Evolutionary conservation across 2,113 vertebrate genomes (phyloP), one percentile per base, ranked within the genome.

Genomic region (Etheostoma cragini): DNA sequence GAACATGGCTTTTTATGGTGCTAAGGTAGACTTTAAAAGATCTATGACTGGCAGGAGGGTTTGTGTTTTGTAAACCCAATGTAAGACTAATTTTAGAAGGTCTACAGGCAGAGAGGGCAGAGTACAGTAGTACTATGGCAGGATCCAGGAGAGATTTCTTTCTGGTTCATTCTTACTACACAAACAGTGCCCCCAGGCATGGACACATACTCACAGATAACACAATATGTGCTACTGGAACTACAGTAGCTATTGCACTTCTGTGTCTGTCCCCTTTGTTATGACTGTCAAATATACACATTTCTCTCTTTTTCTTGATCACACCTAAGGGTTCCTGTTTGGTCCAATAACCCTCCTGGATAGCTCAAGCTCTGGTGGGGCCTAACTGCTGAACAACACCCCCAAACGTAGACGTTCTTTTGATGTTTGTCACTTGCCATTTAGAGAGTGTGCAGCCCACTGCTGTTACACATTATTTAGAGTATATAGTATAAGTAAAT

Each of bases 1-100:
- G 67, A 84, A 85, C 82, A 92, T 88, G 74, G 81, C 92, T 93
- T 93, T 93, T 93, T 94, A 94, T 94, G 94, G 93, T 78, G 80
- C 69, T 90, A 64, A 64, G 79, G 66, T 79, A 19, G 72, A 64
- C 80, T 69, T 83, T 78, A 42, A 75, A 80, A 83, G 86, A 82
- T 85, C 81, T 75, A 16, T 54, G 78, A 89, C 79, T 82, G 88
- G 72, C 86, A 86, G 80, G 21, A 72, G 69, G 79, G 69, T 66
- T 76, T 47, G 67, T 91, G 86, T 93, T 93, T 90, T 91, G 92
- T 92, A 91, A 93, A 94, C 82, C 75, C 49, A 49, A 81, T 83
- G 79, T 88, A 65, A 86, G 65, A 88, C 84, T 92, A 90, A 92
- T 92, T 88, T 94, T 91, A 93, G 93, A 91, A 75, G 38, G 60